phyloP scores from a whole-genome alignment of 2,888 invertebrate species.

The Leucophenga maculata region DNA sequence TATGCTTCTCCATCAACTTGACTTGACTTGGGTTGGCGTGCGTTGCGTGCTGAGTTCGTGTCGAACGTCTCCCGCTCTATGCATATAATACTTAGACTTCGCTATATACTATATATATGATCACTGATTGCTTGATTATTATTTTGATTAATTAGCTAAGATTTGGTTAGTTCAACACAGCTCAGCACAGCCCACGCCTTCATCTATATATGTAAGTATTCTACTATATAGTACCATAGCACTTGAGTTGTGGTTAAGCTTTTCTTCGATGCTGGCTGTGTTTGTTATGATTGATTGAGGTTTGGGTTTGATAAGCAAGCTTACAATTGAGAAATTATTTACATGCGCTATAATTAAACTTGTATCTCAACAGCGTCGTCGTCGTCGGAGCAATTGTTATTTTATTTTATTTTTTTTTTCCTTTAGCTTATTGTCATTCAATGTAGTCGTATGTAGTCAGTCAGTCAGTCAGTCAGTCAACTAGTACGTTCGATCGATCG shows the following conservation, averaged over 20 bases:
- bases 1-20: slow-evolving; percentile 8
- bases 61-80: slow-evolving; percentile 7
- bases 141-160: slow-evolving; percentile 69
- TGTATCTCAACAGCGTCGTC: slow-evolving; percentile 53
- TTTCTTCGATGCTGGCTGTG: slow-evolving; percentile 31
- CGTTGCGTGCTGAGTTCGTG: slow-evolving; percentile 20
- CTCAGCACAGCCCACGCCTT: slow-evolving; percentile 61
- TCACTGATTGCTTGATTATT: slow-evolving; percentile 68
- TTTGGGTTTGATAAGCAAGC: slow-evolving; percentile 62
- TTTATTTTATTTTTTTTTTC: slow-evolving; percentile 42
- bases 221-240: neutral
- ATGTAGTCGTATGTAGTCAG: neutral
- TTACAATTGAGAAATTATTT: slow-evolving; percentile 67
- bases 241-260: neutral
- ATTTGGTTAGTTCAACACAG: slow-evolving; percentile 63
- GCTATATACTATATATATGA: slow-evolving; percentile 37
- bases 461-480: slow-evolving; percentile 21
- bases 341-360: slow-evolving; percentile 66
- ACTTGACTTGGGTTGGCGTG: slow-evolving; percentile 10
- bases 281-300: slow-evolving; percentile 64
- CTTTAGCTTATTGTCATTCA: slow-evolving; percentile 28
- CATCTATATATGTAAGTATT: slow-evolving; percentile 34
- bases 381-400: slow-evolving; percentile 47
- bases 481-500: neutral
- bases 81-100: neutral